Base-by-base conservation (phyloP, 2,797 vertebrate genomes). In the Odontamblyopus lacepedii region DNA sequence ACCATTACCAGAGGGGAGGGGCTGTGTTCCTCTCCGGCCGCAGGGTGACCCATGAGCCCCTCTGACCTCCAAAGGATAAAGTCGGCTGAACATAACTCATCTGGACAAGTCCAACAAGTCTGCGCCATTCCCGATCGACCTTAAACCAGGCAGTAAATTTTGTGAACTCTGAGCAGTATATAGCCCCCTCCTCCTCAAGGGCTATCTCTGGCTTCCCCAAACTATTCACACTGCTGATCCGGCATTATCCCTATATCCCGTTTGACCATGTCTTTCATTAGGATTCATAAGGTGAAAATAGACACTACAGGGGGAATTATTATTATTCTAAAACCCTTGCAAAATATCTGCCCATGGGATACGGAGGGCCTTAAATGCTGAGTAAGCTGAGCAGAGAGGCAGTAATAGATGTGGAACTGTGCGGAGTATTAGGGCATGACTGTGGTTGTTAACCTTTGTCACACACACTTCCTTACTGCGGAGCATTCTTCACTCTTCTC, bases 101-200 rank as follows among this genome's bases (percentile, higher is more conserved):
- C 81, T 63, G 23, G 80, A 79, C 83, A 88, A 83, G 85, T 86
- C 87, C 89, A 88, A 92, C 90, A 91, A 91, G 88, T 88, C 76
- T 75, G 26, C 73, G 78, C 78, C 76, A 79, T 85, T 81, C 62
- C 67, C 60, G 56, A 75, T 85, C 75, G 50, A 88, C 88, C 87
- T 85, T 87, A 88, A 90, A 81, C 78, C 80, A 71, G 51, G 77
- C 85, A 81, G 81, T 89, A 89, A 88, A 91, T 91, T 87, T 87
- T 83, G 81, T 79, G 83, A 88, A 86, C 83, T 81, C 76, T 50
- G 65, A 77, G 81, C 83, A 87, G 83, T 88, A 87, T 27, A 29
- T 60, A 89, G 88, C 77, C 78, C 41, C 63, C 76, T 69, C 32
- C 61, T 81, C 82, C 87, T 60, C 48, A 79, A 81, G 91, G 79